Evolutionary conservation across 1,140 invertebrate species (phyloP).

Genomic region (Dreissena polymorpha): DNA sequence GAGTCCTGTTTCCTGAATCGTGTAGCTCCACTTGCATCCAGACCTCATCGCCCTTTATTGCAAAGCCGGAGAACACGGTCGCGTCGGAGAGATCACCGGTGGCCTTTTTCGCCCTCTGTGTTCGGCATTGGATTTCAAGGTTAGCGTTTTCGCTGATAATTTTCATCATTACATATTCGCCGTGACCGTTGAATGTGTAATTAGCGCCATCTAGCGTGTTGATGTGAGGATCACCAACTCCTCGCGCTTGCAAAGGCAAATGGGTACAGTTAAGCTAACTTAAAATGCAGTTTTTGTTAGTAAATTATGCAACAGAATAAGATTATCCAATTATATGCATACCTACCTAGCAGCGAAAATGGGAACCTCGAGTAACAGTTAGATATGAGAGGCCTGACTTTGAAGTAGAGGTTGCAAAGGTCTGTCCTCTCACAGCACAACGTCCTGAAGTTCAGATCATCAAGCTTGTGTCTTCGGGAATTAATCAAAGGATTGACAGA

Average conservation of each 20-base stretch:
- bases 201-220: constrained; percentile 93
- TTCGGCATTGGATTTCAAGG: constrained; percentile 21
- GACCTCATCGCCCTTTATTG: background rate
- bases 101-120: background rate
- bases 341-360: background rate
- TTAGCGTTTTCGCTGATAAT: background rate
- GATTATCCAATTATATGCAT: too few species aligned
- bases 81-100: constrained; percentile 1
- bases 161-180: constrained; percentile 85
- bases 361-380: background rate
- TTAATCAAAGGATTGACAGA: constrained; percentile 11
- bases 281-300: too few species aligned
- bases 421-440: constrained; percentile 31
- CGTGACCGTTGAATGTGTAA: constrained; percentile 97
- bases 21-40: constrained; percentile 31
- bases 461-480: background rate
- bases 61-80: constrained; percentile 25
- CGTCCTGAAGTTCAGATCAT: constrained; percentile 11
- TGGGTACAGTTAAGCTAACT: too few species aligned
- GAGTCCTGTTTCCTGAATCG: background rate
- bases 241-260: constrained; percentile 8
- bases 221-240: constrained; percentile 93
- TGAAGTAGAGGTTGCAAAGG: constrained; percentile 32
- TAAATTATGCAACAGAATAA: too few species aligned
- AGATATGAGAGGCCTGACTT: constrained; percentile 23